Base-by-base conservation (phyloP, 2,888 invertebrate genomes). In the Parelbella ahira region DNA sequence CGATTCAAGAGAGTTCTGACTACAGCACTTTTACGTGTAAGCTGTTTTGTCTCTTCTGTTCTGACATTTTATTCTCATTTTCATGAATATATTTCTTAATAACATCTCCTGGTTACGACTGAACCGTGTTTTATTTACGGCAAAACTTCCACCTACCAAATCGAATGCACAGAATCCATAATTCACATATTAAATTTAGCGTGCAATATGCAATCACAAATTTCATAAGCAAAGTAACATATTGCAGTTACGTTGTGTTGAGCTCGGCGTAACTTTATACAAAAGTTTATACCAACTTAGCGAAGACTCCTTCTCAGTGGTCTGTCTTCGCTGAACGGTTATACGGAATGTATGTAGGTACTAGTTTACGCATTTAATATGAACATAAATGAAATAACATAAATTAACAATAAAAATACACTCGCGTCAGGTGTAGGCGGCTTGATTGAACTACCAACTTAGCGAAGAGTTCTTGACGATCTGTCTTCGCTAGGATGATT, bases 271-370 rank as follows among this genome's bases (percentile, higher is more conserved):
- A 33, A 33, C 33, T 41, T 41, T 27, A 15, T 25, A 19, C 33
- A 41, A 30, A 41, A 41, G 32, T 41, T 41, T 20, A 8, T 33
- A 4, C 8, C 9, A 20, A 39, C 19, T 39, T 33, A 25, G 32
- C 25, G 21, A 1, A 38, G 32, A 32, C 32, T 41, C 33, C 25
- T 41, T 38, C 18, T 12, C 7, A 7, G n/a, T 58, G 57, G 28
- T 13, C 21, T 19, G 15, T 37, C 37, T 30, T 30, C 20, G 27
- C 28, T 39, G 27, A 49, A 52, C 25, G 62, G 60, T 63, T 68
- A 55, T 15, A n/a, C n/a, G n/a, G n/a, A n/a, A n/a, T n/a, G n/a
- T n/a, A n/a, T n/a, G n/a, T n/a, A n/a, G n/a, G n/a, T n/a, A n/a
- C n/a, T n/a, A n/a, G n/a, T n/a, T n/a, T n/a, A n/a, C n/a, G n/a